Base-by-base conservation (phyloP, 1,140 invertebrate genomes). In the Pomacea maculata region DNA sequence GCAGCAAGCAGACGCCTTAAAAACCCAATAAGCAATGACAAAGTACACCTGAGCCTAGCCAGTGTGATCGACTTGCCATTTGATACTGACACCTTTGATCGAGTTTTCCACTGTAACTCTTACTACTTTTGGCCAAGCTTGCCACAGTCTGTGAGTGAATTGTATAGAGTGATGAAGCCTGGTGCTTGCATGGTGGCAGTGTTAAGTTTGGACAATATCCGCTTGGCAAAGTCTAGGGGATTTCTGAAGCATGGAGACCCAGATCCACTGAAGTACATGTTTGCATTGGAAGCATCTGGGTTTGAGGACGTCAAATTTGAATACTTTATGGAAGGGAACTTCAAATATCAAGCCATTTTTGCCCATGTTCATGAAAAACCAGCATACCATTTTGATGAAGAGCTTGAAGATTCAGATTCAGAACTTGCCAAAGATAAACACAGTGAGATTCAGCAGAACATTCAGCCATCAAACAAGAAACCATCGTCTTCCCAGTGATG, bases 101-200 rank as follows among this genome's bases (percentile, higher is more conserved):
- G 85, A 17, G 83, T 87, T 17, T 89, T 85, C 64, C 88, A 89
- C 75, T 81, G 78, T n/a, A 88, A 89, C 73, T 85, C 83, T 74
- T 89, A 85, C 83, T 86, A 88, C 76, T 89, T 89, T 72, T 89
- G 88, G 88, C 82, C 82, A n/a, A 80, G 80, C 57, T 64, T 84
- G 73, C 34, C 72, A 17, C 15, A 54, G 5, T 82, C 70, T 11
- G 70, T 82, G 54, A n/a, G 78, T 52, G 87, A 89, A 79, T 72
- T 89, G n/a, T 79, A 83, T 61, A 76, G 88, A 15, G 85, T 89
- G 5, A 86, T 89, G 85, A 85, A 85, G 74, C 84, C 84, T n/a
- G 82, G 83, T n/a, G 75, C 82, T n/a, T 29, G 80, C 10, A 88
- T 89, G 86, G 82, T 89, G 7, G 86, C 87, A 21, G 79, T 81